phyloP scores from a whole-genome alignment of 2,888 invertebrate genomes.

The Carterocephalus palaemon region DNA sequence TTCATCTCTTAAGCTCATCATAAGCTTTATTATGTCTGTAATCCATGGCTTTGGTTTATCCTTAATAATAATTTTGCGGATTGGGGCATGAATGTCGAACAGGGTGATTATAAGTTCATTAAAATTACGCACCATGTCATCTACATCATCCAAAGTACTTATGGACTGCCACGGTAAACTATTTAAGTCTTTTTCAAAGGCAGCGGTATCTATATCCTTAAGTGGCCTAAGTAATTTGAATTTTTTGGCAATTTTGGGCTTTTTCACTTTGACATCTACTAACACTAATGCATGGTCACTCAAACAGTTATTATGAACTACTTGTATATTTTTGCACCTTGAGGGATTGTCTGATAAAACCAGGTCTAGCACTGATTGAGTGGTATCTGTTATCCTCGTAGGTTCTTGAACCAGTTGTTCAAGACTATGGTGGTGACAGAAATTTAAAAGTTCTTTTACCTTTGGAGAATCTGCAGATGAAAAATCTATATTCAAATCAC shows the following conservation, averaged over 20 bases:
- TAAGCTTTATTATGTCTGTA: constrained; percentile 26
- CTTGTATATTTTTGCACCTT: not conserved
- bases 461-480: not conserved
- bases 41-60: constrained; percentile 25
- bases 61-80: constrained; percentile 8
- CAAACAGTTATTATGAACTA: not conserved
- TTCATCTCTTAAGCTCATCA: constrained; percentile 26
- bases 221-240: not conserved
- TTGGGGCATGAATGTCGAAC: constrained; percentile 28
- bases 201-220: not conserved
- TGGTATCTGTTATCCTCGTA: not conserved
- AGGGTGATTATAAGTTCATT: constrained; percentile 11
- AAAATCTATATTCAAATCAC: no score
- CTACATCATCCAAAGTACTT: not conserved
- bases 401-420: not conserved
- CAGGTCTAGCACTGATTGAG: constrained; percentile 1
- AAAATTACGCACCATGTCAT: constrained; percentile 18
- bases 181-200: not conserved
- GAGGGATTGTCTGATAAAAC: not conserved
- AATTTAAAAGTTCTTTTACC: not conserved
- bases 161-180: not conserved
- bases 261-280: constrained; percentile 8
- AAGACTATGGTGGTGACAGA: not conserved
- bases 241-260: constrained; percentile 1
- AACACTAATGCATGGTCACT: constrained; percentile 22